These are phyloP conservation scores for Numenius phaeopus DNA, from an alignment of 2,797 vertebrate species.

Conservation along the genomic window DNA sequence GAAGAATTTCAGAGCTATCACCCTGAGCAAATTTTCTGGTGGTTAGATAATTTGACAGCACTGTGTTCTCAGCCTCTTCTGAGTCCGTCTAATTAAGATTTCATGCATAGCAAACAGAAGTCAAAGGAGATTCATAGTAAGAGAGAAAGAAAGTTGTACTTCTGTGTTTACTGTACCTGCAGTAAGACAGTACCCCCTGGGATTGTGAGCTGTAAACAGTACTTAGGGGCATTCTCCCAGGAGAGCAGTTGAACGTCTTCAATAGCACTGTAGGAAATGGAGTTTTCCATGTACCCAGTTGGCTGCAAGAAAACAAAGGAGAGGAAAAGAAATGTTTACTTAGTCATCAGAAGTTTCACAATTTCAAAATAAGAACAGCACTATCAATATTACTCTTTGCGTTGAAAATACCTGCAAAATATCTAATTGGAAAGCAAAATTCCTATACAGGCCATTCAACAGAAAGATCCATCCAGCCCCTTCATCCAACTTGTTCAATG, in stretches of 20 bases:
- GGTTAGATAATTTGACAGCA: neutral
- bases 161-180: slow-evolving; percentile 86
- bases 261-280: slow-evolving; percentile 96
- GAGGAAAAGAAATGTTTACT: neutral
- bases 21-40: neutral
- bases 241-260: slow-evolving; percentile 97
- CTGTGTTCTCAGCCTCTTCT: neutral
- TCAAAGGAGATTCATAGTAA: neutral
- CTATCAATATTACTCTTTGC: neutral
- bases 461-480: neutral
- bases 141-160: neutral
- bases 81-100: neutral
- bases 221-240: slow-evolving; percentile 99
- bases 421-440: neutral
- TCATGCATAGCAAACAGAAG: neutral
- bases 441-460: neutral
- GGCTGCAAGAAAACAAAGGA: slow-evolving; percentile 83
- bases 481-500: neutral
- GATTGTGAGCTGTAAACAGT: slow-evolving; percentile 98
- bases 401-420: neutral
- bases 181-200: slow-evolving; percentile 95
- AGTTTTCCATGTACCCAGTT: slow-evolving; percentile 98
- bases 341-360: neutral
- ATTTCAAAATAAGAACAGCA: neutral
- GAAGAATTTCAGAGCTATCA: neutral